These are phyloP conservation scores for Pararge aegeria DNA, from an alignment of 1,140 invertebrate species.

Conservation along the genomic window DNA sequence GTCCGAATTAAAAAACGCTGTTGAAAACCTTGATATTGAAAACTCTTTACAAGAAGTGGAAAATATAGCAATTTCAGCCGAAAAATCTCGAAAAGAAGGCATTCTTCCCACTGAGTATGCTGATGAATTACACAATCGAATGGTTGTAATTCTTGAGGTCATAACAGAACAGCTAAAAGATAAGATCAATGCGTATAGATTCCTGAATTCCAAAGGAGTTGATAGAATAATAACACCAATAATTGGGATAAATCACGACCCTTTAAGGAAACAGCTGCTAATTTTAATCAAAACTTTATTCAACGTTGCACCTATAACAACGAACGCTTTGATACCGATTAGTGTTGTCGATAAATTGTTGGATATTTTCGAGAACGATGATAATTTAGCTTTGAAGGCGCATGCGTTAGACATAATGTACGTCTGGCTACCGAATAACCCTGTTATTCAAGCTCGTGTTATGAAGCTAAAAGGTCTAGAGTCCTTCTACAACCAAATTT, in stretches of 20 bases:
- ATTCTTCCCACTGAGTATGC: slow-evolving; percentile 32
- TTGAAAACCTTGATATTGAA: slow-evolving; percentile 24
- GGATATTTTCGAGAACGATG: slow-evolving; percentile 57
- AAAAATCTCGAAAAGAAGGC: slow-evolving; percentile 31
- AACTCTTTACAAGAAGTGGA: slow-evolving; percentile 39
- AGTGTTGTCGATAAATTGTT: slow-evolving; percentile 51
- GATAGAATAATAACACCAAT: slow-evolving; percentile 41
- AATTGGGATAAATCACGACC: slow-evolving; percentile 29
- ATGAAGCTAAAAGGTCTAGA: slow-evolving; percentile 62
- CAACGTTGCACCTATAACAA: slow-evolving; percentile 41
- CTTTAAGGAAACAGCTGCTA: slow-evolving; percentile 37
- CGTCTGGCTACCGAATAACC: slow-evolving; percentile 57
- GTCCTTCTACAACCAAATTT: slow-evolving; percentile 57
- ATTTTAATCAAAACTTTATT: slow-evolving; percentile 46
- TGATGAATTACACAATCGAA: slow-evolving; percentile 35
- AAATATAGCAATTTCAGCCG: slow-evolving; percentile 8
- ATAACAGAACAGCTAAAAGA: slow-evolving; percentile 34
- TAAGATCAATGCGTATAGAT: slow-evolving; percentile 41
- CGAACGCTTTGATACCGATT: slow-evolving; percentile 38
- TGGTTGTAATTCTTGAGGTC: slow-evolving; percentile 31
- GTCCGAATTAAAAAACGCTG: neutral
- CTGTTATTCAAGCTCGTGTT: slow-evolving; percentile 50
- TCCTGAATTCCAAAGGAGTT: slow-evolving; percentile 49
- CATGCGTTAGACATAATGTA: slow-evolving; percentile 49
- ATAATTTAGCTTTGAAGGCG: slow-evolving; percentile 48